These are phyloP conservation scores for Hymenopus coronatus DNA, from an alignment of 2,888 invertebrate species.

Conservation along the genomic window DNA sequence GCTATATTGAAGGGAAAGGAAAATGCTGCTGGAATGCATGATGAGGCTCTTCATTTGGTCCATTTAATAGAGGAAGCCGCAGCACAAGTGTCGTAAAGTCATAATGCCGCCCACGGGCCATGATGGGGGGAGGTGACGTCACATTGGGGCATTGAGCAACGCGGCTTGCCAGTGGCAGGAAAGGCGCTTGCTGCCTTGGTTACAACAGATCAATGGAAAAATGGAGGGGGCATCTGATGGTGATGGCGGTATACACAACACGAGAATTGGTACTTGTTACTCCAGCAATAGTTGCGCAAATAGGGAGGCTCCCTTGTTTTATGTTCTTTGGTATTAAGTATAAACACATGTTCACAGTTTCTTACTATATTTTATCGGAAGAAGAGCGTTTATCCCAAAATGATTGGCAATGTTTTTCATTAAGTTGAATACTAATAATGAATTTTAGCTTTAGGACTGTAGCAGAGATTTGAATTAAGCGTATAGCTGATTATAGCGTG, in stretches of 20 bases:
- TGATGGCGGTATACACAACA: constrained; percentile 2
- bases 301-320: background rate
- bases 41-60: background rate
- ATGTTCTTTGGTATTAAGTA: background rate
- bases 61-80: background rate
- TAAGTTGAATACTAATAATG: no score
- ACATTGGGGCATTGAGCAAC: constrained; percentile 9
- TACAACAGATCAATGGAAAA: constrained; percentile 23
- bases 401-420: no score
- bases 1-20: no score
- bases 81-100: background rate
- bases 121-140: constrained; percentile 2
- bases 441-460: no score
- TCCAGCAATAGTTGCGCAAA: background rate
- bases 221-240: constrained; percentile 3
- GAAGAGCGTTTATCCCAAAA: no score
- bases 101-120: background rate
- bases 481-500: no score
- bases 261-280: constrained; percentile 11
- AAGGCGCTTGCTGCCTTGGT: constrained; percentile 16
- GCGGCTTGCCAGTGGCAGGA: background rate
- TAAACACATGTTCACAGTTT: no score
- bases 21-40: no score
- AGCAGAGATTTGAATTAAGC: no score
- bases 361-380: no score